Evolutionary conservation across 2,888 invertebrate genomes (phyloP), one percentile per base, ranked within the genome.

Genomic region (Thera obeliscata): DNA sequence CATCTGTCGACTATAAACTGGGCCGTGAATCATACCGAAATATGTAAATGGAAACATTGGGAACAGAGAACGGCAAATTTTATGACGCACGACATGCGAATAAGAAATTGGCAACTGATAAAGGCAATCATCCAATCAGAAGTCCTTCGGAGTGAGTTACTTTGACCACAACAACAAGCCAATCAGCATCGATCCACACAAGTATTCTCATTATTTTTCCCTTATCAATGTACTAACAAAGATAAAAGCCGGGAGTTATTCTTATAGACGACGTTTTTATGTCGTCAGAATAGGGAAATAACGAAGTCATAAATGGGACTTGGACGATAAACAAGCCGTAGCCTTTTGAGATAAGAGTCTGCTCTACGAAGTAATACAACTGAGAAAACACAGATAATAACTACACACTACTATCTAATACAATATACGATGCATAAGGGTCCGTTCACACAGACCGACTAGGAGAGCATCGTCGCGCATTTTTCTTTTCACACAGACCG

Each of bases 261-360:
- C 86, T 85, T 83, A 83, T 83, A 83, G 89, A 90, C 87, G 91
- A 88, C 90, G 86, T 91, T 91, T 91, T 91, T 91, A 91, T 90
- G 89, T 90, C 85, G 85, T 86, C 86, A 83, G 87, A 92, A 91
- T 91, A 91, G 89, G 88, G 85, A 91, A 91, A 91, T 92, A 91
- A 91, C 88, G 90, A 89, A 91, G 85, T 89, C 90, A 89, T 91
- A 91, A 89, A 91, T 89, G 88, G 82, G 79, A 88, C 85, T 89
- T 78, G 84, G 86, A 87, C 88, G 87, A 91, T 91, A 91, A 91
- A 92, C 89, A 91, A 89, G 87, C 87, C 85, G 83, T 86, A 84
- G 84, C 81, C 82, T 79, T 41, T 76, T 74, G 83, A 89, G 89
- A 91, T 90, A 90, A 90, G 87, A 86, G 85, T 71, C 76, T 79